Conservation (phyloP, 1,140 invertebrate species). For the Diorhabda elongata region DNA sequence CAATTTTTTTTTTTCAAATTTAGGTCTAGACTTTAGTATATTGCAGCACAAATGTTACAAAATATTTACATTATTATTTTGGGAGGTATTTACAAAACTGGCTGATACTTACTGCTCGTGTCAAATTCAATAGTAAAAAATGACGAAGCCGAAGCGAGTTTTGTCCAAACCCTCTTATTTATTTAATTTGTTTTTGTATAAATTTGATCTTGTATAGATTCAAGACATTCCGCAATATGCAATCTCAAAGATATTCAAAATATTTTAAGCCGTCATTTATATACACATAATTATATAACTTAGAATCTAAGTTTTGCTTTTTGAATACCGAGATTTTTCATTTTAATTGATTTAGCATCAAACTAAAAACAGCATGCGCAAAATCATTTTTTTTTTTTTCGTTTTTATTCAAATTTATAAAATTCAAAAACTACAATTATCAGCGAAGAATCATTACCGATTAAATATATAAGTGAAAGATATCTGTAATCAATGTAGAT, state of each 20-base stretch:
- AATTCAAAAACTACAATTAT: neutral
- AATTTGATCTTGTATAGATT: constrained; percentile 19
- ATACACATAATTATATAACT: constrained; percentile 27
- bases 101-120: constrained; percentile 6
- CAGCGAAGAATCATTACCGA: neutral
- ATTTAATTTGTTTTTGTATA: constrained; percentile 3
- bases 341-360: constrained; percentile 25
- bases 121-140: neutral
- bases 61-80: constrained; percentile 25
- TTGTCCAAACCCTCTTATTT: constrained; percentile 5
- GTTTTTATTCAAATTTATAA: constrained; percentile 3
- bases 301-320: constrained; percentile 26
- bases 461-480: neutral
- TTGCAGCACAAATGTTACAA: constrained; percentile 38
- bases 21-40: constrained; percentile 24
- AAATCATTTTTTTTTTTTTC: constrained; percentile 7
- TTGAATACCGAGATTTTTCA: constrained; percentile 17
- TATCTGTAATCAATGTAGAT: neutral
- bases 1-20: neutral
- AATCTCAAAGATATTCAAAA: constrained; percentile 32
- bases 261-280: constrained; percentile 26
- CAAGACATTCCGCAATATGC: constrained; percentile 16
- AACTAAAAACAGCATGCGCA: constrained; percentile 7
- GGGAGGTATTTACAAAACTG: constrained; percentile 8
- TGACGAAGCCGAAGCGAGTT: neutral